Conservation (phyloP, 2,113 vertebrate species). For the Leucosticte australis region DNA sequence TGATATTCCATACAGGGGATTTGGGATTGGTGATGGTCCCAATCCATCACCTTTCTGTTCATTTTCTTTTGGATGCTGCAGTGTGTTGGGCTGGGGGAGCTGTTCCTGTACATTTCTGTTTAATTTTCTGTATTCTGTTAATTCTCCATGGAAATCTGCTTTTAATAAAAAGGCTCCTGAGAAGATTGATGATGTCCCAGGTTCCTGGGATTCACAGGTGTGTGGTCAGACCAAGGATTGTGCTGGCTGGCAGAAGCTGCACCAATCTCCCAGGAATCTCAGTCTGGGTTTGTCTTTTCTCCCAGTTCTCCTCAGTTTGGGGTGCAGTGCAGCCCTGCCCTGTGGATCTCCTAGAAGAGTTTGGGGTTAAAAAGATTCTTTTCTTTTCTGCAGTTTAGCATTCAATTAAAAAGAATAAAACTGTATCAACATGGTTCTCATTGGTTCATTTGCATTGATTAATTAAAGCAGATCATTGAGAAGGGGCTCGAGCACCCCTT, state of each 20-base stretch:
- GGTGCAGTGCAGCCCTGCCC: too few species aligned
- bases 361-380: too few species aligned
- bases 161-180: not conserved
- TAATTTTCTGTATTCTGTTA: not conserved
- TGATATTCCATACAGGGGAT: not conserved
- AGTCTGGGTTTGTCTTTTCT: not conserved
- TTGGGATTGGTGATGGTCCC: not conserved
- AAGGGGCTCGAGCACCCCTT: too few species aligned
- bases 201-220: not conserved
- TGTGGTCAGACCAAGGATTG: not conserved
- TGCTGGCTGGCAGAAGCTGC: not conserved
- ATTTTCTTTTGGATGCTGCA: not conserved
- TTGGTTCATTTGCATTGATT: not conserved
- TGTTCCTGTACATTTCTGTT: not conserved
- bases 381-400: not conserved
- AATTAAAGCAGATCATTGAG: too few species aligned
- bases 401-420: not conserved
- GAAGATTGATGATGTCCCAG: not conserved
- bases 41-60: not conserved
- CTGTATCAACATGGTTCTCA: too few species aligned
- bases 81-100: not conserved
- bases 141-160: not conserved
- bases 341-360: too few species aligned
- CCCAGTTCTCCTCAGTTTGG: not conserved
- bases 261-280: not conserved